Evolutionary conservation across 2,113 vertebrate genomes (phyloP).

Genomic region (Taurulus bubalis): DNA sequence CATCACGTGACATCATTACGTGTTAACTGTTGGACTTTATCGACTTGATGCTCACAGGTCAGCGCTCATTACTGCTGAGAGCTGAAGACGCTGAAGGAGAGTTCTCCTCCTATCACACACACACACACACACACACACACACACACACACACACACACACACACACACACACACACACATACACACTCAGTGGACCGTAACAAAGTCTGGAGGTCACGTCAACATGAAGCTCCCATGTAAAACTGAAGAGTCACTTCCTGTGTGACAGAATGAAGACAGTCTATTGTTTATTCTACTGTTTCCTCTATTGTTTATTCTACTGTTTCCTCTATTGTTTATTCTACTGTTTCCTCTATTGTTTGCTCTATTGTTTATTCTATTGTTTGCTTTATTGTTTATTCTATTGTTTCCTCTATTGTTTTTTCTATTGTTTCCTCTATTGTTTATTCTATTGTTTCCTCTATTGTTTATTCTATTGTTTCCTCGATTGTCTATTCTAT

Average conservation of each 20-base stretch:
- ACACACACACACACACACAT: conserved; percentile 1
- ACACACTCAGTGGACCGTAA: conserved; percentile 7
- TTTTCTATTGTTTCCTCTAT: too few species aligned
- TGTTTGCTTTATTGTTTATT: too few species aligned
- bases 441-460: too few species aligned
- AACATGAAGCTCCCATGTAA: background rate
- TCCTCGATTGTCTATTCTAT: too few species aligned
- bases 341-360: too few species aligned
- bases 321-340: too few species aligned
- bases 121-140: conserved; percentile 13
- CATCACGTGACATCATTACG: background rate
- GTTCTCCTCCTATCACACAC: conserved; percentile 44
- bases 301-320: too few species aligned
- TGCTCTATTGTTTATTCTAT: too few species aligned
- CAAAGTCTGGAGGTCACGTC: background rate
- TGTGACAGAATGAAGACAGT: background rate
- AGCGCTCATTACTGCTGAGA: conserved; percentile 42
- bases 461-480: too few species aligned
- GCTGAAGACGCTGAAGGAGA: conserved; percentile 33
- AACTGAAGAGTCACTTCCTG: background rate
- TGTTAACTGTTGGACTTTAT: background rate
- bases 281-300: background rate
- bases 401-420: too few species aligned
- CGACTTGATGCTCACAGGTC: conserved; percentile 30
- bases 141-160: background rate